These are phyloP conservation scores for Conistra vaccinii DNA, from an alignment of 2,888 invertebrate species.

Conservation along the genomic window DNA sequence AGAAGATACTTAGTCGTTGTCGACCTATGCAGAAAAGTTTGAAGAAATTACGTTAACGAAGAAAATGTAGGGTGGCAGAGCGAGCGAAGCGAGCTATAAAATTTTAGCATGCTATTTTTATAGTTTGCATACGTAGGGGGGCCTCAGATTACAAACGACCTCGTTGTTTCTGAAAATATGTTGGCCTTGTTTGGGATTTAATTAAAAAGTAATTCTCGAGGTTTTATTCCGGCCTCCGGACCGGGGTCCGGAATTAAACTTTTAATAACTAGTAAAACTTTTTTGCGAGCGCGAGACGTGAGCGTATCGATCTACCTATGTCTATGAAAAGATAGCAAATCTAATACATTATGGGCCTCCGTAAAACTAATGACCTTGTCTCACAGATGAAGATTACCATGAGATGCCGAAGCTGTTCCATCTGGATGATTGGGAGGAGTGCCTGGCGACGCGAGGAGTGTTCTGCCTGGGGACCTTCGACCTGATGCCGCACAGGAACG, in stretches of 20 bases:
- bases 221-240: not conserved
- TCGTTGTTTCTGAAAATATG: not conserved
- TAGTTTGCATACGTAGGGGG: not conserved
- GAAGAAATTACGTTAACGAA: no score
- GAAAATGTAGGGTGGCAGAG: not conserved
- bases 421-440: constrained; percentile 79
- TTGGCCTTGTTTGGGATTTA: not conserved
- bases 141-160: not conserved
- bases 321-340: no score
- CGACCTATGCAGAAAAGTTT: not conserved
- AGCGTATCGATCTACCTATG: no score
- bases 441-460: constrained; percentile 69
- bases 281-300: not conserved
- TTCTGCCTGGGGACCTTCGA: constrained; percentile 80
- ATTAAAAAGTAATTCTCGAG: not conserved
- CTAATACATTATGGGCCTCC: not conserved
- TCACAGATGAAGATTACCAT: constrained; percentile 73
- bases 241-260: not conserved
- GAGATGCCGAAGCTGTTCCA: constrained; percentile 77
- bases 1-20: not conserved
- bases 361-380: not conserved
- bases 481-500: constrained; percentile 66
- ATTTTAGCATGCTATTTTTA: not conserved
- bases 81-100: not conserved
- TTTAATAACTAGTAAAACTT: not conserved